phyloP scores from a whole-genome alignment of 1,140 invertebrate species.

The Maniola jurtina region DNA sequence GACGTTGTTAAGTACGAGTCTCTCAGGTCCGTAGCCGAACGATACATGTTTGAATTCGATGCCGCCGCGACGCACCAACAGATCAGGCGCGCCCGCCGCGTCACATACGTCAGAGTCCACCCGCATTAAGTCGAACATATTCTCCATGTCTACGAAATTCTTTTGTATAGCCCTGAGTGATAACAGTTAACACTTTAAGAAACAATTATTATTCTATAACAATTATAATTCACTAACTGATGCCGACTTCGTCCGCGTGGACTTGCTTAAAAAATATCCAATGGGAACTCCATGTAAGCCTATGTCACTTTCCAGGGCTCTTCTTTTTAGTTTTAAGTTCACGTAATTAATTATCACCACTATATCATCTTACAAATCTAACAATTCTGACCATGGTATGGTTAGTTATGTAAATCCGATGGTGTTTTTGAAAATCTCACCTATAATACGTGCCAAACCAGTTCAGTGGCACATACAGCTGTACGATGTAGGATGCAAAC shows the following conservation, averaged over 20 bases:
- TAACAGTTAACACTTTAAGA: not conserved
- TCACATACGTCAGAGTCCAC: slow-evolving; percentile 93
- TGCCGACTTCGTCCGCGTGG: too few species aligned
- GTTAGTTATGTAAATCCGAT: too few species aligned
- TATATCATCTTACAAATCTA: too few species aligned
- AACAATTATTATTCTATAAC: too few species aligned
- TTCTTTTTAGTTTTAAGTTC: too few species aligned
- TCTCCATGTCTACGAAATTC: slow-evolving; percentile 99
- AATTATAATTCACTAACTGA: too few species aligned
- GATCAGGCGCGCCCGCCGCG: slow-evolving; percentile 85
- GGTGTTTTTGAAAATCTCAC: slow-evolving; percentile 66
- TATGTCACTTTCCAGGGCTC: too few species aligned
- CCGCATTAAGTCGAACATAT: slow-evolving; percentile 97
- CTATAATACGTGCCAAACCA: slow-evolving; percentile 99
- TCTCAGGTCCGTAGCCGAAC: slow-evolving; percentile 93
- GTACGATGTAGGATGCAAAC: slow-evolving; percentile 96
- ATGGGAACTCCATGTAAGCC: too few species aligned
- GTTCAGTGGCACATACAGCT: slow-evolving; percentile 97
- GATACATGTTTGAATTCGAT: slow-evolving; percentile 94
- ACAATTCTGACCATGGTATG: too few species aligned
- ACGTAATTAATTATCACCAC: too few species aligned
- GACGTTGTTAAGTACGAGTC: slow-evolving; percentile 89
- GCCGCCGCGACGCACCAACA: slow-evolving; percentile 85
- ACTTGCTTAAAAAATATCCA: too few species aligned
- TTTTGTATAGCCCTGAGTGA: slow-evolving; percentile 92